These are phyloP conservation scores for Aphis craccivora DNA, from an alignment of 1,140 invertebrate species.

Conservation along the genomic window DNA sequence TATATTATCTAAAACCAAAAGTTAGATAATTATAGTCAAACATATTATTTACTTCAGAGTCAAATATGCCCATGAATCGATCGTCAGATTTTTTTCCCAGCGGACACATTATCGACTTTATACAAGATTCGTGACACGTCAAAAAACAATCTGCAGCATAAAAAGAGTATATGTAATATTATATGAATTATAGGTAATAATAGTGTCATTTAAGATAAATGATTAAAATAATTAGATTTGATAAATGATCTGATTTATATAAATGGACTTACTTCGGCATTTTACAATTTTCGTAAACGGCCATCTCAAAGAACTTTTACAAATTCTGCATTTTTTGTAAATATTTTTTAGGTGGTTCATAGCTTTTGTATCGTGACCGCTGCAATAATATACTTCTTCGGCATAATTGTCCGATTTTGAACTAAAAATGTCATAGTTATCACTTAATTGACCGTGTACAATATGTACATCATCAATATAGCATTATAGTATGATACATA, in stretches of 20 bases:
- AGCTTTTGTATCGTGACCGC: neutral
- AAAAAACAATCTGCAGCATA: slow-evolving; percentile 3
- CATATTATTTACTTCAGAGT: neutral
- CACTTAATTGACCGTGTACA: neutral
- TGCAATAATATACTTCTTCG: neutral
- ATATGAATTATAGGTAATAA: neutral
- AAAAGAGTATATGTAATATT: neutral
- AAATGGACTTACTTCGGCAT: neutral
- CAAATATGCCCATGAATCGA: neutral
- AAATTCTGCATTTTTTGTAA: neutral
- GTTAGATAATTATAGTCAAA: neutral
- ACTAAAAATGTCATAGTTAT: neutral
- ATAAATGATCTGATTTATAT: neutral
- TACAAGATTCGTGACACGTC: neutral
- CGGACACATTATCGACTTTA: neutral
- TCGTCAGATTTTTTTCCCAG: neutral
- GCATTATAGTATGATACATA: neutral
- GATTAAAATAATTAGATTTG: too few species aligned
- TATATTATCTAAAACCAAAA: neutral
- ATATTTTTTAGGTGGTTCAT: neutral
- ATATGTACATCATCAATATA: neutral
- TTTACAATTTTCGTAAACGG: neutral
- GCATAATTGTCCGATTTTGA: neutral
- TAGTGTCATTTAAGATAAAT: neutral
- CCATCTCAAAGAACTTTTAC: neutral